A percentile compares a stretch with the other conserved stretches of the same genome.
Evolutionary conservation across 2,113 vertebrate genomes (phyloP).

Genomic region (Rhea pennata): DNA sequence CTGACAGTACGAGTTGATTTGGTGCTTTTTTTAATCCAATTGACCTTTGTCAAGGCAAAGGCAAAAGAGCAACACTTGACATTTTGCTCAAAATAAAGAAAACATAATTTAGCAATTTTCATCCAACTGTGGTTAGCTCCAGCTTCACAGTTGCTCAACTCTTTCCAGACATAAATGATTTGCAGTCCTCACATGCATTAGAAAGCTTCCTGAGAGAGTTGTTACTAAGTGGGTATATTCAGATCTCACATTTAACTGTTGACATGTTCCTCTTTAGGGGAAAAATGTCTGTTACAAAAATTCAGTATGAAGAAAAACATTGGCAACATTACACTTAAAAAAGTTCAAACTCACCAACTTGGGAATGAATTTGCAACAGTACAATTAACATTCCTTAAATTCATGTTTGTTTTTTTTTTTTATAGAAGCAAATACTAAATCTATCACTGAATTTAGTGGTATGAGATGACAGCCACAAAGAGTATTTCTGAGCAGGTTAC

Average conservation of each 20-base stretch:
- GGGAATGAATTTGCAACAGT: neutral
- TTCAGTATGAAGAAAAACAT: neutral
- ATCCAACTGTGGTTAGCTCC: slow-evolving; percentile 35
- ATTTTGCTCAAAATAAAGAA: slow-evolving; percentile 75
- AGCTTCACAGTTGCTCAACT: slow-evolving; percentile 66
- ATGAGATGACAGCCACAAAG: neutral
- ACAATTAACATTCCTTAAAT: neutral
- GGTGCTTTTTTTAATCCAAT: slow-evolving; percentile 16
- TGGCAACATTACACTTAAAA: neutral
- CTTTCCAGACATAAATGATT: slow-evolving; percentile 64
- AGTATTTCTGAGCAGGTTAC: neutral
- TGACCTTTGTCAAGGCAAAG: slow-evolving; percentile 75
- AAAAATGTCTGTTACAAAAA: neutral
- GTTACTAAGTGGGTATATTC: slow-evolving; percentile 34
- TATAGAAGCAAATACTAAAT: neutral
- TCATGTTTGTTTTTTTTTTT: neutral
- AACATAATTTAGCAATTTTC: slow-evolving; percentile 66
- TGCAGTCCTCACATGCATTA: slow-evolving; percentile 31
- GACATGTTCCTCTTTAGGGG: neutral
- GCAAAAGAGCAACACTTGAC: slow-evolving; percentile 70
- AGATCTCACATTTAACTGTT: slow-evolving; percentile 35
- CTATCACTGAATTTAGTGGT: neutral
- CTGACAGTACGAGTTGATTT: slow-evolving; percentile 28
- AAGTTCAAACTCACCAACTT: neutral
- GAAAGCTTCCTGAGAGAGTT: slow-evolving; percentile 23